These are phyloP conservation scores for Cynoglossus semilaevis DNA, from an alignment of 2,113 vertebrate genomes.

Conservation along the genomic window DNA sequence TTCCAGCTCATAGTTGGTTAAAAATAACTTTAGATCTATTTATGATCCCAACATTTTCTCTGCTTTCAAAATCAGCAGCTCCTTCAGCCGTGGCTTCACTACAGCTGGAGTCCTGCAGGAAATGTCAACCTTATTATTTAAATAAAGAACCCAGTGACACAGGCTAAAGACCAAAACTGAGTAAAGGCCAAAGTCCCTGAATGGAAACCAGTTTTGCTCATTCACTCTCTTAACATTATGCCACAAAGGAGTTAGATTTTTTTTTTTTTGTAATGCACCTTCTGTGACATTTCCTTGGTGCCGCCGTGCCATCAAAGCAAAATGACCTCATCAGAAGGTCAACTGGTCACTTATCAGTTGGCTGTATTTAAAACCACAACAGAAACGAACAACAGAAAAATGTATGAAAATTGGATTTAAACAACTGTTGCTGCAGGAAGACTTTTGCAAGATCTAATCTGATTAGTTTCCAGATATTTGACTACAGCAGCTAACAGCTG, in stretches of 20 bases:
- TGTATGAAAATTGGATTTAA: too few species aligned
- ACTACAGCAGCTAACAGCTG: too few species aligned
- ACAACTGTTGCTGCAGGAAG: too few species aligned
- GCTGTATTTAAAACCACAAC: not conserved
- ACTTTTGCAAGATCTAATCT: too few species aligned
- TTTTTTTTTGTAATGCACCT: slow-evolving; percentile 3
- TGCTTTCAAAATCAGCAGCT: slow-evolving; percentile 24
- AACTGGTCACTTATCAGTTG: slow-evolving; percentile 1
- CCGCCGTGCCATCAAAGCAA: slow-evolving; percentile 6
- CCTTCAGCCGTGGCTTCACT: slow-evolving; percentile 22
- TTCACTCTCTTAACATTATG: slow-evolving; percentile 7
- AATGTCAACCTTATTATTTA: slow-evolving; percentile 40
- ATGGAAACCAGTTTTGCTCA: slow-evolving; percentile 1
- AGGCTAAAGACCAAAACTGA: slow-evolving; percentile 22
- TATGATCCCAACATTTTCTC: slow-evolving; percentile 11
- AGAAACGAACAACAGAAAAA: slow-evolving; percentile 2
- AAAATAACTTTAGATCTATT: too few species aligned
- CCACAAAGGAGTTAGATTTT: not conserved
- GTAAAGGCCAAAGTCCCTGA: slow-evolving; percentile 18
- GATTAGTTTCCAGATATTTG: too few species aligned
- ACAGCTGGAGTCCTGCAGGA: slow-evolving; percentile 17
- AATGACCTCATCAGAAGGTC: slow-evolving; percentile 10
- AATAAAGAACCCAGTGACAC: slow-evolving; percentile 17
- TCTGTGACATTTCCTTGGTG: slow-evolving; percentile 1
- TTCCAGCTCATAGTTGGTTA: too few species aligned